Conservation (phyloP, 2,888 invertebrate genomes). For the Dryobotodes eremita region DNA sequence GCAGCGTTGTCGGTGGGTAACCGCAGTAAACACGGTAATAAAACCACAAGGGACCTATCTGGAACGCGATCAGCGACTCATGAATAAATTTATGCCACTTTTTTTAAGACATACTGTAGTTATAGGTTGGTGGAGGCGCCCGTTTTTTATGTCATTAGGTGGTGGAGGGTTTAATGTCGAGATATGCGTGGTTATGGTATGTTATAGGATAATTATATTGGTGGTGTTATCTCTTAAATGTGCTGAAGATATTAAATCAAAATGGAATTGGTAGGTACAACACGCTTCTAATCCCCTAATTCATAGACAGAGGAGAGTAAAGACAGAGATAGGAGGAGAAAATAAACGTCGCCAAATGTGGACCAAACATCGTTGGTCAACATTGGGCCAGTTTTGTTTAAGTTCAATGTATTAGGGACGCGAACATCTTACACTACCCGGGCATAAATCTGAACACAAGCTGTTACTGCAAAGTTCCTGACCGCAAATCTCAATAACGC, state of each 20-base stretch:
- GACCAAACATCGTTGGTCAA: background rate
- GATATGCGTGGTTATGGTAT: conserved; percentile 37
- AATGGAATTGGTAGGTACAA: background rate
- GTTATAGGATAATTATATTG: conserved; percentile 10
- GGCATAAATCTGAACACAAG: background rate
- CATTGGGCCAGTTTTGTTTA: background rate
- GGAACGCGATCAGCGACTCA: conserved; percentile 75
- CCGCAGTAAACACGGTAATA: conserved; percentile 74
- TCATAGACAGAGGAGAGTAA: background rate
- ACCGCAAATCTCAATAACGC: background rate
- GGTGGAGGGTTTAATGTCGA: conserved; percentile 10
- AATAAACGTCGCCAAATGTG: background rate
- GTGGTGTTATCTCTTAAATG: background rate
- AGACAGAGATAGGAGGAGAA: background rate
- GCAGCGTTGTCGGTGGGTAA: conserved; percentile 48
- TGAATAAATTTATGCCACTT: conserved; percentile 76
- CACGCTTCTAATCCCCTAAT: background rate
- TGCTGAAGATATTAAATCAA: conserved; percentile 9
- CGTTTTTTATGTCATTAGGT: conserved; percentile 45
- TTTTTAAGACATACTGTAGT: conserved; percentile 49
- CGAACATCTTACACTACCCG: background rate
- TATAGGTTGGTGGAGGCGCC: conserved; percentile 19
- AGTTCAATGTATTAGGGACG: no score
- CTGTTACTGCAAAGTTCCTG: background rate
- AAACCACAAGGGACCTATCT: conserved; percentile 74